A percentile compares a stretch with the other conserved stretches of the same genome.
phyloP scores from a whole-genome alignment of 2,113 vertebrate species.

The Odobenus rosmarus region DNA sequence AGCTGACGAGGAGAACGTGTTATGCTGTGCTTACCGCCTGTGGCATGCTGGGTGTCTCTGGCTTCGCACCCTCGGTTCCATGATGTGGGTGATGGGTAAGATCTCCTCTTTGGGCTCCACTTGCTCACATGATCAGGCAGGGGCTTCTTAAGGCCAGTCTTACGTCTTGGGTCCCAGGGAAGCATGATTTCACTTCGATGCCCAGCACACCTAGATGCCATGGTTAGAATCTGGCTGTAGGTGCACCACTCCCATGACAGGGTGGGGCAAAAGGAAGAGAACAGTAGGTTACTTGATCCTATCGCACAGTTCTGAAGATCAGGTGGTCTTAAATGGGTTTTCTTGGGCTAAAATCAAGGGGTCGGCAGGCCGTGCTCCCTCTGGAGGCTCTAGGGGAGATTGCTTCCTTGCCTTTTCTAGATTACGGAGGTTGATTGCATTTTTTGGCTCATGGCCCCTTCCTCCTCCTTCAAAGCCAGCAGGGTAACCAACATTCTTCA shows the following conservation, averaged over 20 bases:
- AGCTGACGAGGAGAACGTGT: not conserved
- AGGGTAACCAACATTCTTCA: not conserved
- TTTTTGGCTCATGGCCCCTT: not conserved
- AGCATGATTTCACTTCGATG: not conserved
- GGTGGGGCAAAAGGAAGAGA: not conserved
- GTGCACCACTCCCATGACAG: rapidly evolving
- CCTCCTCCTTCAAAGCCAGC: not conserved
- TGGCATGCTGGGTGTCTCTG: not conserved
- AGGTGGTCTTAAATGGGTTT: not conserved
- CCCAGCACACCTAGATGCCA: slow-evolving; percentile 92
- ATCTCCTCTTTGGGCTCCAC: not conserved
- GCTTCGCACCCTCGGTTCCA: not conserved
- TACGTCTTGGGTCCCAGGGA: slow-evolving; percentile 88
- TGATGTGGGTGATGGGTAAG: not conserved
- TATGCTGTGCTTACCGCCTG: not conserved
- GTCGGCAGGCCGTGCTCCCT: rapidly evolving
- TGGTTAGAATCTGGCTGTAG: not conserved
- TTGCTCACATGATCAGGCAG: slow-evolving; percentile 97
- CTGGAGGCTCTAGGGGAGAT: not conserved
- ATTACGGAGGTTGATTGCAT: not conserved
- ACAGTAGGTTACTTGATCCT: not conserved
- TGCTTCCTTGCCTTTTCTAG: not conserved
- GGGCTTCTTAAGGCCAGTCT: slow-evolving; percentile 99
- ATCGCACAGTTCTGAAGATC: not conserved
- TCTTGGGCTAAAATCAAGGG: rapidly evolving